Base-by-base conservation (phyloP, 2,888 invertebrate genomes). In the Orchesellides sinensis region DNA sequence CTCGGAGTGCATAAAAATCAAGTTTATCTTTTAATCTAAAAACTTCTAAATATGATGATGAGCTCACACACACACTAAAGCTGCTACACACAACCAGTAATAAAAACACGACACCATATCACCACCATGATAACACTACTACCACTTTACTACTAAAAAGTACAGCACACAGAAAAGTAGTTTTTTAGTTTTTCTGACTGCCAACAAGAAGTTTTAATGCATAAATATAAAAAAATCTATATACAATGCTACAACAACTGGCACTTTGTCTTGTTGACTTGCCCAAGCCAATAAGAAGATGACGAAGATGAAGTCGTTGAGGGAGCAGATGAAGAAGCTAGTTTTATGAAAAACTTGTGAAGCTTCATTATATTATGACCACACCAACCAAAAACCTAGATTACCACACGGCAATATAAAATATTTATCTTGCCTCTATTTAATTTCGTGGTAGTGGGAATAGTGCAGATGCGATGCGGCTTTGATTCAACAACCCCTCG, bases 1-100 rank as follows among this genome's bases (percentile, higher is more conserved):
- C 14, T 3, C 8, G 19, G 21, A 52, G 19, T 52, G 52, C 23
- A 56, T 12, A 56, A 47, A 49, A 47, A 32, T 69, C 25, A 19
- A 40, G 73, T 81, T n/a, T 81, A 81, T 81, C 80, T 68, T 73
- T 66, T 68, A 59, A 65, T 80, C 72, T 65, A 19, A 52, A 79
- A 54, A 32, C 72, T 54, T 73, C 73, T 81, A 73, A 81, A 81
- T 73, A 45, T 27, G 72, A 80, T 73, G 80, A 81, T 81, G 80
- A 81, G 72, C 73, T 81, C 73, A 80, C 73, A 54, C 59, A 47
- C 61, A 40, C 40, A 40, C 40, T n/a, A n/a, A n/a, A n/a, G n/a
- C 40, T n/a, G n/a, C 40, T 40, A 1, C 10, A 40, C 4, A 2
- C 10, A 40, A 40, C 40, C 2, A 40, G 10, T n/a, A n/a, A n/a